Base-by-base conservation (phyloP, 2,888 invertebrate genomes). In the Autographa gamma region DNA sequence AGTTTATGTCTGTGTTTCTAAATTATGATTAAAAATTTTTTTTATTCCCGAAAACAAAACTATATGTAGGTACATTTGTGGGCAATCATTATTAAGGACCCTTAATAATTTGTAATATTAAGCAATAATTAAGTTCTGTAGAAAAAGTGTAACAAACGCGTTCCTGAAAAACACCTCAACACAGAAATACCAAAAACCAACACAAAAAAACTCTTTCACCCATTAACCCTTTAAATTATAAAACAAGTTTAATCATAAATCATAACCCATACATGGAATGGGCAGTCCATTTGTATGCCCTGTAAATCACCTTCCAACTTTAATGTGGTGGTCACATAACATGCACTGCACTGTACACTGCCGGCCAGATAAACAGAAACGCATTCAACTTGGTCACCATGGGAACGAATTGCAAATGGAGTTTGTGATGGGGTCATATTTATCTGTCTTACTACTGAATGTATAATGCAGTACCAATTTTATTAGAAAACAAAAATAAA, bases 331-430 rank as follows among this genome's bases (percentile, higher is more conserved):
- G 43, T 68, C 64, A 62, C 60, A 73, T 83, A 82, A 73, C 73
- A 78, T 77, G 77, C 84, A 83, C 82, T 25, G 82, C 74, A 19
- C 19, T 19, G 54, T 18, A 56, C 54, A 52, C 19, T 80, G 77
- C 69, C 71, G 77, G 70, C 31, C 34, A 54, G 52, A 73, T 80
- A 77, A 73, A 70, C 74, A 69, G 70, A 65, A 71, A 65, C 70
- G 59, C 69, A 73, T 73, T 75, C 71, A 65, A 83, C 63, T 83
- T 83, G 69, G 71, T 79, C 75, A 73, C 60, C 69, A 75, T 63
- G 67, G 58, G 65, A 38, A 58, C 41, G 59, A 13, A 34, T 43
- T 32, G 32, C 25, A 65, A 76, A 75, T 73, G 65, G 65, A 63
- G 64, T 80, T 79, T 72, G 52, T 69, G 56, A 78, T 74, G 63